Evolutionary conservation across 2,797 vertebrate species (phyloP).

Genomic region (Myotis vivesi): DNA sequence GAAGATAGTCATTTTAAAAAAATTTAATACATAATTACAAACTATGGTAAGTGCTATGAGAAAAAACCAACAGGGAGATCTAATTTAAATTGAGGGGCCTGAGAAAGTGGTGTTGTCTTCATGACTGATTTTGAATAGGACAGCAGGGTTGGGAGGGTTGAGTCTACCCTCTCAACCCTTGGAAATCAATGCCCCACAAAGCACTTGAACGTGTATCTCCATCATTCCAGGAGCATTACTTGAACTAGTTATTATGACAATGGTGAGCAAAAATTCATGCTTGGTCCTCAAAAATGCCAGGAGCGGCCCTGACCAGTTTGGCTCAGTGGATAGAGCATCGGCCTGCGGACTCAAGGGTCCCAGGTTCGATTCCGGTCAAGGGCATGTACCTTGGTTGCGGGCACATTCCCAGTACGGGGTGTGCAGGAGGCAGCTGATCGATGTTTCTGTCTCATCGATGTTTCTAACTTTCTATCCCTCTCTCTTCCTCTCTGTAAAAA

Average conservation of each 20-base stretch:
- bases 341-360: no score
- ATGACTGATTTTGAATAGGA: background rate
- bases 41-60: background rate
- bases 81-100: background rate
- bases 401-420: no score
- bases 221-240: background rate
- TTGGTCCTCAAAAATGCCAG: background rate
- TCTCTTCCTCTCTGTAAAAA: no score
- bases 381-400: no score
- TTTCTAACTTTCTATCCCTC: no score
- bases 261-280: background rate
- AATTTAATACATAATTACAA: background rate
- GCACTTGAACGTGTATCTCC: background rate
- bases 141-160: background rate
- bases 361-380: no score
- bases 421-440: no score
- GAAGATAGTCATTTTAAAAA: background rate
- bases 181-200: background rate
- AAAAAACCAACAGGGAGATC: background rate
- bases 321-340: no score
- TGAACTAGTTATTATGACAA: background rate
- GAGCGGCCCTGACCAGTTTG: no score
- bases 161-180: background rate
- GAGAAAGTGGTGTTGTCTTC: background rate
- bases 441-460: no score